These are phyloP conservation scores for Reinhardtius hippoglossoides DNA, from an alignment of 2,113 vertebrate species.

Conservation along the genomic window DNA sequence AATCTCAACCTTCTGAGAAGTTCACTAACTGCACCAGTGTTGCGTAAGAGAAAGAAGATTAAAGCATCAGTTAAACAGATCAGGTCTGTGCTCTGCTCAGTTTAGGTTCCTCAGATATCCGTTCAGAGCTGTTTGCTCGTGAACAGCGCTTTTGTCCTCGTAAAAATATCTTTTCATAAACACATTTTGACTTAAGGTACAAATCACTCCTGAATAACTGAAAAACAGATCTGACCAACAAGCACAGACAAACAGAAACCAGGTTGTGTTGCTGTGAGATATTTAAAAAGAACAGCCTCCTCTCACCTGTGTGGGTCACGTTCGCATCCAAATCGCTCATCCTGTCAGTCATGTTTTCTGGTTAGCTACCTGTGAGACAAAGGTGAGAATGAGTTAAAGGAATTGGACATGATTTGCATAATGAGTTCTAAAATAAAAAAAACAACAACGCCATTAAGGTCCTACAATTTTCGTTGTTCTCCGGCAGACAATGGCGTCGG, in stretches of 20 bases:
- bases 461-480: neutral
- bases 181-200: neutral
- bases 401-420: neutral
- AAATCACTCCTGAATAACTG: neutral
- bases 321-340: conserved; percentile 87
- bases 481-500: neutral
- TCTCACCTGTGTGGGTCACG: conserved; percentile 91
- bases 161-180: neutral
- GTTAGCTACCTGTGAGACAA: conserved; percentile 37
- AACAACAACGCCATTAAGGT: neutral
- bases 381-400: neutral
- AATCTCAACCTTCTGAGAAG: conserved; percentile 22
- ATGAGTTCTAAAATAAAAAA: neutral
- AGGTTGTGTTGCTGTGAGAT: neutral
- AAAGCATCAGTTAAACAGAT: conserved; percentile 19
- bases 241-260: neutral
- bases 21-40: conserved; percentile 38
- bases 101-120: neutral
- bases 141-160: neutral
- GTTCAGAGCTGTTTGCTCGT: neutral
- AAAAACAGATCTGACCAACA: neutral
- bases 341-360: conserved; percentile 73
- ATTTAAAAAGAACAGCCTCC: neutral
- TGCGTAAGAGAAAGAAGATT: conserved; percentile 71
- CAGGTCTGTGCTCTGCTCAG: conserved; percentile 7